Percentiles rank a stretch among this genome's conserved stretches.
phyloP scores from a whole-genome alignment of 2,797 vertebrate genomes.

The Pseudomugil tenellus region DNA sequence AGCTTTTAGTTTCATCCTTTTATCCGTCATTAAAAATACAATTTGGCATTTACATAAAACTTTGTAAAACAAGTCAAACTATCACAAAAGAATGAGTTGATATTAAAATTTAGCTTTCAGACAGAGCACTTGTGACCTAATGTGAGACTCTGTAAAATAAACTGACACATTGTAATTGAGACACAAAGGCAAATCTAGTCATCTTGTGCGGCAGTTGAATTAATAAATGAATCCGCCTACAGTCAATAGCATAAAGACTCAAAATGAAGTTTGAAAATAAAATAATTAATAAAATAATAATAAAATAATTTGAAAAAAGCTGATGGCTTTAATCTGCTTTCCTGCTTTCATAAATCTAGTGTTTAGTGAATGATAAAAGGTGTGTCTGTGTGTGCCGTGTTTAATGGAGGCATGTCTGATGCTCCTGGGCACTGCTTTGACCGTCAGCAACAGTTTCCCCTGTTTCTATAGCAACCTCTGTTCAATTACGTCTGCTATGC shows the following conservation, averaged over 20 bases:
- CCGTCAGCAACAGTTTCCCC: slow-evolving; percentile 91
- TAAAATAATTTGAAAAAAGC: too few relatives aligned
- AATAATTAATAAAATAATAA: too few relatives aligned
- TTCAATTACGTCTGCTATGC: slow-evolving; percentile 86
- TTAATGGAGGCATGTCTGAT: slow-evolving; percentile 72
- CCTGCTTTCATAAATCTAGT: slow-evolving; percentile 19
- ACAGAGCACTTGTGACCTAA: slow-evolving; percentile 12
- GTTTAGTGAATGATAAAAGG: slow-evolving; percentile 4
- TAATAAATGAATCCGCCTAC: slow-evolving; percentile 18
- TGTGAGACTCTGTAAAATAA: slow-evolving; percentile 8
- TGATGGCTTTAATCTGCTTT: too few relatives aligned
- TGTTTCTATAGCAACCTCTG: slow-evolving; percentile 98
- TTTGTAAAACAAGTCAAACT: slow-evolving; percentile 24
- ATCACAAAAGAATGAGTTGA: slow-evolving; percentile 9
- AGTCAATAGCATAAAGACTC: too few relatives aligned
- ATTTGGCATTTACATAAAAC: slow-evolving; percentile 5
- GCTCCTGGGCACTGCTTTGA: slow-evolving; percentile 88
- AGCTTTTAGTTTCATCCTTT: slow-evolving; percentile 12
- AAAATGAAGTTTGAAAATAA: slow-evolving; percentile 26
- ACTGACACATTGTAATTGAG: background rate
- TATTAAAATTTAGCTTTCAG: slow-evolving; percentile 22
- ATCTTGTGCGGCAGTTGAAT: slow-evolving; percentile 7
- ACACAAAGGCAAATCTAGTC: slow-evolving; percentile 7
- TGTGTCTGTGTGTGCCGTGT: slow-evolving; percentile 36
- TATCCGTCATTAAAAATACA: slow-evolving; percentile 6